Evolutionary conservation across 2,797 vertebrate genomes (phyloP).

Genomic region (Emydoidea blandingii): DNA sequence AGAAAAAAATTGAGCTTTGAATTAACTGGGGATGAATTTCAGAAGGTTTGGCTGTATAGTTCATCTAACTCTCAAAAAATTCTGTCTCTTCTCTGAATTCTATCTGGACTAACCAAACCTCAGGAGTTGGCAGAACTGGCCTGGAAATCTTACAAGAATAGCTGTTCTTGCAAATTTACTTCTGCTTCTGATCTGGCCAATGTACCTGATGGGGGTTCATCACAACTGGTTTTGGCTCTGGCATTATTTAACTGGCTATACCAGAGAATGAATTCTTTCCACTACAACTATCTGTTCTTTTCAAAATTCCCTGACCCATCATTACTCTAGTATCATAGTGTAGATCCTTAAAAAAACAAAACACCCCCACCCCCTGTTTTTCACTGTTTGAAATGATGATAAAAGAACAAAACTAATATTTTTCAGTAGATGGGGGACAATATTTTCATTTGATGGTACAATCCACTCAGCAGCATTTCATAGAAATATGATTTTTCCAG

Average conservation of each 20-base stretch:
- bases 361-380: not conserved
- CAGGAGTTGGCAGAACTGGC: not conserved
- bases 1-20: not conserved
- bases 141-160: not conserved
- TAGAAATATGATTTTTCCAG: not conserved
- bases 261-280: not conserved
- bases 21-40: not conserved
- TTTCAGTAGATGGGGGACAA: not conserved
- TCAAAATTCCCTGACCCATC: not conserved
- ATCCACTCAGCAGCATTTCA: not conserved
- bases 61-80: not conserved
- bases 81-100: not conserved
- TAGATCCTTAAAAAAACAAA: not conserved
- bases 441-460: not conserved
- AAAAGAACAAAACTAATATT: not conserved
- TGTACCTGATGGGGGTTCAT: rapidly evolving
- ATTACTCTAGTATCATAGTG: not conserved
- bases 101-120: not conserved
- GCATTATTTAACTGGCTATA: not conserved
- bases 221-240: not conserved
- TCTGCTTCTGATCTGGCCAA: not conserved
- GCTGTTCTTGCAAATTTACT: not conserved
- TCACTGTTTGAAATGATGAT: not conserved
- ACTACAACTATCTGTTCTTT: rapidly evolving
- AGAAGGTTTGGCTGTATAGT: not conserved